Evolutionary conservation across 2,113 vertebrate genomes (phyloP).

Genomic region (Geococcyx californianus): DNA sequence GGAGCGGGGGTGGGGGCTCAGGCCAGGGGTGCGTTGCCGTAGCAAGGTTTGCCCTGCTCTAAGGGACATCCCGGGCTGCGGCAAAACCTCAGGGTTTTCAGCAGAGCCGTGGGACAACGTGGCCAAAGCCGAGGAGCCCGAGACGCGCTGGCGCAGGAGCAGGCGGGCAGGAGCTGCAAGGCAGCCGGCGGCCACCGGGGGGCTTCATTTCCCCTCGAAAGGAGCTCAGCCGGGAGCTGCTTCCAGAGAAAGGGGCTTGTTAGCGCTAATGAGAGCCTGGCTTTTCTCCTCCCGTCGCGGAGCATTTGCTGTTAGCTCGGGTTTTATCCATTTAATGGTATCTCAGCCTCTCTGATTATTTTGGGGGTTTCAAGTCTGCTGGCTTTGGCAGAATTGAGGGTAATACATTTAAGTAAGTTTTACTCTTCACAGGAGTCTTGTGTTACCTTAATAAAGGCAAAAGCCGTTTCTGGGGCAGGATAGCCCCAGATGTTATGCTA

Average conservation of each 20-base stretch:
- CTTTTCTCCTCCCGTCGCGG: neutral
- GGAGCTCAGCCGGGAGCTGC: neutral
- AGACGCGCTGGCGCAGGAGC: neutral
- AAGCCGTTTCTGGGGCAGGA: neutral
- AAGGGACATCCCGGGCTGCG: neutral
- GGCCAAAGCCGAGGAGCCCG: neutral
- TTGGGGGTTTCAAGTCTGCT: neutral
- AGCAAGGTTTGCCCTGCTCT: accelerated
- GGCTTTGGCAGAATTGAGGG: neutral
- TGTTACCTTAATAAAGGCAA: neutral
- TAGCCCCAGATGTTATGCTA: neutral
- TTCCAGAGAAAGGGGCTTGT: neutral
- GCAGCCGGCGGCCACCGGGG: slow-evolving; percentile 44
- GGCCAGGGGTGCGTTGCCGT: accelerated
- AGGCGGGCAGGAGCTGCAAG: neutral
- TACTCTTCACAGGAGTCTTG: neutral
- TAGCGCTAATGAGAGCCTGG: neutral
- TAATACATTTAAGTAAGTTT: neutral
- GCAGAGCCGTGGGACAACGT: neutral
- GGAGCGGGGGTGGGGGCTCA: accelerated
- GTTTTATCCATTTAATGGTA: neutral
- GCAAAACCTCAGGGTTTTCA: accelerated
- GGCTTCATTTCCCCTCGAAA: slow-evolving; percentile 56
- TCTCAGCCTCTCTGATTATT: neutral
- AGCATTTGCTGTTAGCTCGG: neutral